Base-by-base conservation (phyloP, 2,888 invertebrate genomes). In the Aradus depressus region DNA sequence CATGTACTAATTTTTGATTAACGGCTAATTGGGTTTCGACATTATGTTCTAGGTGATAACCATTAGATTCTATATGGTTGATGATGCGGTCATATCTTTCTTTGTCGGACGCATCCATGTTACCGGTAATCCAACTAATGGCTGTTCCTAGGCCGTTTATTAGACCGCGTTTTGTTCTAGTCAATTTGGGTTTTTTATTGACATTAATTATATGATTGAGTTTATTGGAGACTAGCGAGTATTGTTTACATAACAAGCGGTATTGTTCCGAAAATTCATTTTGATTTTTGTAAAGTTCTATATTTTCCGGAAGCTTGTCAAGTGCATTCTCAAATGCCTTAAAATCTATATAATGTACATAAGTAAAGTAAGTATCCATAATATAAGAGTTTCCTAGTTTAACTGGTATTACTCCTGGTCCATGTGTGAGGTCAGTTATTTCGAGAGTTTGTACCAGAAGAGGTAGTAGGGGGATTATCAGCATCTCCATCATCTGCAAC, bases 91-190 rank as follows among this genome's bases (percentile, higher is more conserved):
- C 50, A 23, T 50, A 50, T 10, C 44, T 32, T 10, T 35, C 14
- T 44, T 50, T 50, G 26, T 50, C 50, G 19, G 6, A 3, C 5
- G 50, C 50, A 35, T 50, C 50, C 50, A 44, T 44, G 16, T 44
- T 50, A 21, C 50, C 50, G 14, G 50, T 26, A 22, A 50, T 4
- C 44, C 44, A 50, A 21, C 35, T 44, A 3, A 50, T 26, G 3
- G 41, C 2, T 3, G 35, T 16, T 3, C 50, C 2, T 43, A 50
- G 12, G 25, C 25, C 31, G 19, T 48, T 51, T 10, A 52, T 32
- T 14, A 52, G 35, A 2, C 49, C 49, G 32, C 52, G 19, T 25
- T 52, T 48, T 28, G n/a, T 19, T 47, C 38, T 44, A 19, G 44
- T 39, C 4, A 5, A 8, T 3, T 6, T 4, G 4, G 16, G 4